These are phyloP conservation scores for Porphyrio hochstetteri DNA, from an alignment of 2,113 vertebrate genomes.

Conservation along the genomic window DNA sequence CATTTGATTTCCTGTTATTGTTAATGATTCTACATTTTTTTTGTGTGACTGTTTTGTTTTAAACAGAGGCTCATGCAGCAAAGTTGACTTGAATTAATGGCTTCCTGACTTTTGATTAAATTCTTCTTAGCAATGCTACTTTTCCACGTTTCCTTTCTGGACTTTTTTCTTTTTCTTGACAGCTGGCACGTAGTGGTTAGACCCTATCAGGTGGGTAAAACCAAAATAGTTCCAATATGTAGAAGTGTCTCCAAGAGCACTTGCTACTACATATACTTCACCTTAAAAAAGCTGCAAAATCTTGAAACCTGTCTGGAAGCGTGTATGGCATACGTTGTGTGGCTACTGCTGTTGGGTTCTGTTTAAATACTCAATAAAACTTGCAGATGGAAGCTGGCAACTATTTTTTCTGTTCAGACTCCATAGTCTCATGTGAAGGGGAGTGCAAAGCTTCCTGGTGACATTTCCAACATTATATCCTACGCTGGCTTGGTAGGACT, in stretches of 20 bases:
- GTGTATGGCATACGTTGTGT: rapidly evolving
- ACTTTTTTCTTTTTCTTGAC: background rate
- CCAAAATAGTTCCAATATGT: background rate
- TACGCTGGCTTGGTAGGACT: background rate
- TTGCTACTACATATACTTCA: background rate
- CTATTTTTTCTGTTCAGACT: background rate
- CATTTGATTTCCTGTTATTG: conserved; percentile 29
- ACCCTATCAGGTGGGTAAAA: background rate
- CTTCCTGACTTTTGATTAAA: background rate
- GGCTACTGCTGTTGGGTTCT: background rate
- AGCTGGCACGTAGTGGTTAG: background rate
- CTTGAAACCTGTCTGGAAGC: background rate
- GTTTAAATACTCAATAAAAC: background rate
- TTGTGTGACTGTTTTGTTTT: background rate
- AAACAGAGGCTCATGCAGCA: background rate
- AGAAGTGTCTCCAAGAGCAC: background rate
- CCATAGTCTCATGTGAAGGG: background rate
- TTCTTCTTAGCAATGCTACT: background rate
- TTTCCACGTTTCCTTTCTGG: background rate
- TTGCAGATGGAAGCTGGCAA: background rate
- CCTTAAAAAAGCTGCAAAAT: background rate
- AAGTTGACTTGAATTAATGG: background rate
- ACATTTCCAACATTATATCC: background rate
- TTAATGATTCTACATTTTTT: background rate
- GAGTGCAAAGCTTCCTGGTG: background rate